phyloP scores from a whole-genome alignment of 2,888 invertebrate species.

The Apomyelois bistriatella region DNA sequence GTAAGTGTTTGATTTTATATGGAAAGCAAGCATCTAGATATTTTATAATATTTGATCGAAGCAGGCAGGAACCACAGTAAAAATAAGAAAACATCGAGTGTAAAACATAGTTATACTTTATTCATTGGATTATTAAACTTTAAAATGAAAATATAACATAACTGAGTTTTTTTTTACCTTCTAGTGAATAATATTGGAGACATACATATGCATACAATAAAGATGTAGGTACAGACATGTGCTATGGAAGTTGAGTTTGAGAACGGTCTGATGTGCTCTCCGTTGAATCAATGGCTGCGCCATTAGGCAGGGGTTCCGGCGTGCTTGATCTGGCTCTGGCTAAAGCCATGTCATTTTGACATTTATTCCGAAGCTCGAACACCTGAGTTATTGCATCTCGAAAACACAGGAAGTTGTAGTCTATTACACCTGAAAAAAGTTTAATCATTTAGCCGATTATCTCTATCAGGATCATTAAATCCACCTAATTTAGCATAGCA shows the following conservation, averaged over 20 bases:
- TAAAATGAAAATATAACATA: slow-evolving; percentile 10
- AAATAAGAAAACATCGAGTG: neutral
- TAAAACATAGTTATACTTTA: slow-evolving; percentile 14
- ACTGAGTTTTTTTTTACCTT: neutral
- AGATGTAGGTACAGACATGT: slow-evolving; percentile 25
- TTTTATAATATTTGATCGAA: no score
- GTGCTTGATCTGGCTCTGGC: slow-evolving; percentile 42
- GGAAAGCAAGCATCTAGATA: no score
- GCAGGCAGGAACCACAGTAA: no score
- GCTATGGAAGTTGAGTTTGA: slow-evolving; percentile 54
- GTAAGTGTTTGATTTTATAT: no score
- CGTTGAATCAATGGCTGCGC: slow-evolving; percentile 54
- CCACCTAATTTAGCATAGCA: neutral
- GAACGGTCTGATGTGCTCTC: slow-evolving; percentile 57
- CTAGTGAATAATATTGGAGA: slow-evolving; percentile 7
- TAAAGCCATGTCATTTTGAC: slow-evolving; percentile 66
- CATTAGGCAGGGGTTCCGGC: slow-evolving; percentile 56
- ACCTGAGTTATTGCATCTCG: slow-evolving; percentile 97
- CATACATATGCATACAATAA: slow-evolving; percentile 15
- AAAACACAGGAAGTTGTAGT: slow-evolving; percentile 99
- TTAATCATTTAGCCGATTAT: neutral
- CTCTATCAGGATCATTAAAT: no score
- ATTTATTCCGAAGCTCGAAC: slow-evolving; percentile 91
- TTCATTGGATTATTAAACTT: slow-evolving; percentile 11
- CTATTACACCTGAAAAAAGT: slow-evolving; percentile 90